Percentiles rank a stretch among this genome's conserved stretches.
phyloP scores from a whole-genome alignment of 92 coral and sea anemone genomes.

The Epizoanthus ramosus region DNA sequence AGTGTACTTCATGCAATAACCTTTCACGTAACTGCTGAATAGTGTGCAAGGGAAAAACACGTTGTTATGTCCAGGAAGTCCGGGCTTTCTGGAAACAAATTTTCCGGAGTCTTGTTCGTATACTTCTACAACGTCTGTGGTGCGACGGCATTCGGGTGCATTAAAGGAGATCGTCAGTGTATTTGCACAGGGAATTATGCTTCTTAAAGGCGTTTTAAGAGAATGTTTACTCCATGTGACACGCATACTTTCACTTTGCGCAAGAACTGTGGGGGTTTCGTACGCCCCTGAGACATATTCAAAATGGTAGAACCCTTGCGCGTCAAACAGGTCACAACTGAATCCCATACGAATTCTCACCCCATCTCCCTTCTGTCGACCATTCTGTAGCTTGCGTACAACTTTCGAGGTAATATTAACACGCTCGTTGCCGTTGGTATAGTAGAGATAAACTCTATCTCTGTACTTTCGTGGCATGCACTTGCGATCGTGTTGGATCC shows the following conservation, averaged over 20 bases:
- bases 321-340: slow-evolving; percentile 81
- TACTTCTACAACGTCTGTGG: slow-evolving; percentile 65
- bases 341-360: slow-evolving; percentile 73
- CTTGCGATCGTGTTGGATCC: slow-evolving; percentile 79
- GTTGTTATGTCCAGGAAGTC: slow-evolving; percentile 61
- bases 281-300: slow-evolving; percentile 74
- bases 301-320: slow-evolving; percentile 73
- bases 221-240: slow-evolving; percentile 80
- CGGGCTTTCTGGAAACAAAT: slow-evolving; percentile 54
- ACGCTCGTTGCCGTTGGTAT: slow-evolving; percentile 59
- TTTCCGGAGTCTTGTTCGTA: slow-evolving; percentile 71
- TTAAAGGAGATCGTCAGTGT: slow-evolving; percentile 68
- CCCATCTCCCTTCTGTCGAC: slow-evolving; percentile 56
- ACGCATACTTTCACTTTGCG: slow-evolving; percentile 62
- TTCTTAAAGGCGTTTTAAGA: slow-evolving; percentile 59
- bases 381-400: slow-evolving; percentile 72
- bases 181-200: slow-evolving; percentile 81
- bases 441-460: slow-evolving; percentile 74
- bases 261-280: slow-evolving; percentile 51
- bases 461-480: slow-evolving; percentile 77
- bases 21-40: slow-evolving; percentile 76
- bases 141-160: slow-evolving; percentile 78
- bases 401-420: slow-evolving; percentile 71
- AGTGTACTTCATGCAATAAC: slow-evolving; percentile 89
- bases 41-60: slow-evolving; percentile 76